Evolutionary conservation across 2,797 vertebrate species (phyloP).

Genomic region (Danio jaintianensis): DNA sequence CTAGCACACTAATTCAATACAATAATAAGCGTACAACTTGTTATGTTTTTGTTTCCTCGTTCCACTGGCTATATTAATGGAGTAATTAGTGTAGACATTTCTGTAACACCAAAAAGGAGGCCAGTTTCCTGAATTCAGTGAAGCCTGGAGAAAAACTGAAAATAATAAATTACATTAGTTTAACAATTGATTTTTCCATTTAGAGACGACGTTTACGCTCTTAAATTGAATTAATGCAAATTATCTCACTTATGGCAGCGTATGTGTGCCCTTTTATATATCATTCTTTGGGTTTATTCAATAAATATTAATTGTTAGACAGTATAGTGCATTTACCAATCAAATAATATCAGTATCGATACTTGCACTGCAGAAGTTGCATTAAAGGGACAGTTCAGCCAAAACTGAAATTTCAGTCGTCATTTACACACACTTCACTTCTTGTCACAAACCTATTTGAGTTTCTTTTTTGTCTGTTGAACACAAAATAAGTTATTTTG

Average conservation of each 20-base stretch:
- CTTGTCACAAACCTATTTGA: too few relatives aligned
- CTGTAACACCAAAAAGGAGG: neutral
- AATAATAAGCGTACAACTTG: too few relatives aligned
- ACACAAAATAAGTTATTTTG: too few relatives aligned
- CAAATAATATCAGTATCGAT: neutral
- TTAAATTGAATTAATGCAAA: neutral
- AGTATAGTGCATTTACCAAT: neutral
- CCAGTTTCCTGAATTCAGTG: neutral
- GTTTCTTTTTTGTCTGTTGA: too few relatives aligned
- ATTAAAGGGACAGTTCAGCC: too few relatives aligned
- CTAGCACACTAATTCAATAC: neutral
- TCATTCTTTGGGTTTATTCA: neutral
- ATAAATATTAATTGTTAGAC: neutral
- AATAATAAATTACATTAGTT: neutral
- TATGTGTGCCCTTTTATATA: too few relatives aligned
- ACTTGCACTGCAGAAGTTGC: neutral
- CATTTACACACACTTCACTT: too few relatives aligned
- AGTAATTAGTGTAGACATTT: neutral
- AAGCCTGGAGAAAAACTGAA: neutral
- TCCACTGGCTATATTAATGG: neutral
- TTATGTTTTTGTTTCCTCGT: neutral
- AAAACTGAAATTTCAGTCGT: too few relatives aligned
- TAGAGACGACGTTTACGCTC: neutral
- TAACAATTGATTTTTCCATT: neutral
- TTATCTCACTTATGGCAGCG: too few relatives aligned